These are phyloP conservation scores for Forficula auricularia DNA, from an alignment of 1,140 invertebrate species.

Conservation along the genomic window DNA sequence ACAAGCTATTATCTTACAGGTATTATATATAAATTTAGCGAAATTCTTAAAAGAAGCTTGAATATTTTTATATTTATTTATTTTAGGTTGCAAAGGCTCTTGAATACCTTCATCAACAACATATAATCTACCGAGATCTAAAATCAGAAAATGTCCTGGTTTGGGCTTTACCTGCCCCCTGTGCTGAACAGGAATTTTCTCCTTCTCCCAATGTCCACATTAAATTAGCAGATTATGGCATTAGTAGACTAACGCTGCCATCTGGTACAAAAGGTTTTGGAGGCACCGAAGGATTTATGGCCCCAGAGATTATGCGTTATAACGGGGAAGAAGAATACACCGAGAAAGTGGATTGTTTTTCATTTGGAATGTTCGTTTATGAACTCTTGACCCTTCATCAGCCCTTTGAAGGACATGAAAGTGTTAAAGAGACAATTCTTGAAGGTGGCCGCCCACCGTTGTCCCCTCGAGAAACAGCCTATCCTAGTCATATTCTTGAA, in stretches of 20 bases:
- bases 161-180: conserved; percentile 74
- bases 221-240: conserved; percentile 90
- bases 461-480: conserved; percentile 60
- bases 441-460: conserved; percentile 82
- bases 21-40: conserved; percentile 19
- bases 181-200: conserved; percentile 26
- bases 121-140: conserved; percentile 90
- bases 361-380: conserved; percentile 98
- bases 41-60: not conserved
- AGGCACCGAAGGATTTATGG: conserved; percentile 95
- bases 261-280: conserved; percentile 94
- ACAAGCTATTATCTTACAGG: conserved; percentile 72
- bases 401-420: conserved; percentile 88
- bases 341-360: conserved; percentile 97
- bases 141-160: conserved; percentile 98
- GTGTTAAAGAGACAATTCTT: conserved; percentile 87
- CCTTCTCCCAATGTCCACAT: conserved; percentile 54
- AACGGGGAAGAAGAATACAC: conserved; percentile 98
- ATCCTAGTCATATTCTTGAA: conserved; percentile 82
- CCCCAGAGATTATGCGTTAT: conserved; percentile 93
- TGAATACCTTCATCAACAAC: conserved; percentile 85
- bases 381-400: conserved; percentile 83
- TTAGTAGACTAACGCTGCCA: conserved; percentile 70
- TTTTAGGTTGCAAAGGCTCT: conserved; percentile 71
- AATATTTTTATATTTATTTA: conserved; percentile 5